Evolutionary conservation across 2,888 invertebrate genomes (phyloP).

Genomic region (Callyntrura sp.): DNA sequence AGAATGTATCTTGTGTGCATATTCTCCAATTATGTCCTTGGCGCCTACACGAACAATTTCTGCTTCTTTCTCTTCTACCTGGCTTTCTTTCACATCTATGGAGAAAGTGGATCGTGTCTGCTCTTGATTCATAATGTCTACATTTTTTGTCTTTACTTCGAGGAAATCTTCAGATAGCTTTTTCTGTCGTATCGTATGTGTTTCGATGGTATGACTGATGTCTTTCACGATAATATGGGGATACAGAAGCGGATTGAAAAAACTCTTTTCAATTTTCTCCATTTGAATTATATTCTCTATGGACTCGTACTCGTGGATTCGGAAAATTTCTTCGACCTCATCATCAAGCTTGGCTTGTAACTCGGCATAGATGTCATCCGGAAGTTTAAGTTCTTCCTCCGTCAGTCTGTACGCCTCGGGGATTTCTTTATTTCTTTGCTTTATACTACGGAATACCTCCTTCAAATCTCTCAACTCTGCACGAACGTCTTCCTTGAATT

Average conservation of each 20-base stretch:
- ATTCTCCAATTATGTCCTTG: conserved; percentile 83
- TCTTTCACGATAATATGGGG: conserved; percentile 88
- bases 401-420: conserved; percentile 88
- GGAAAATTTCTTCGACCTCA: conserved; percentile 88
- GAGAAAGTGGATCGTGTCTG: conserved; percentile 47
- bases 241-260: conserved; percentile 89
- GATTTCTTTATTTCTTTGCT: conserved; percentile 87
- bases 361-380: conserved; percentile 89
- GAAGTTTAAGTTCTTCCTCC: conserved; percentile 89
- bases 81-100: not conserved
- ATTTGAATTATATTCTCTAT: conserved; percentile 89
- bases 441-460: conserved; percentile 78
- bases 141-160: conserved; percentile 87
- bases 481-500: conserved; percentile 87
- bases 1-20: conserved; percentile 85
- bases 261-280: conserved; percentile 89
- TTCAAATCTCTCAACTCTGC: conserved; percentile 86
- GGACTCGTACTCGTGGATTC: conserved; percentile 90
- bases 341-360: conserved; percentile 87
- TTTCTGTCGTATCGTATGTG: conserved; percentile 89
- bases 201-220: conserved; percentile 85
- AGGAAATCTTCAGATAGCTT: conserved; percentile 88
- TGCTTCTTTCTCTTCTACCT: conserved; percentile 29
- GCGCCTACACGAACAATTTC: conserved; percentile 79
- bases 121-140: conserved; percentile 87